Evolutionary conservation across 2,888 invertebrate genomes (phyloP), one percentile per base, ranked within the genome.

Genomic region (Zaprionus bogoriensis): DNA sequence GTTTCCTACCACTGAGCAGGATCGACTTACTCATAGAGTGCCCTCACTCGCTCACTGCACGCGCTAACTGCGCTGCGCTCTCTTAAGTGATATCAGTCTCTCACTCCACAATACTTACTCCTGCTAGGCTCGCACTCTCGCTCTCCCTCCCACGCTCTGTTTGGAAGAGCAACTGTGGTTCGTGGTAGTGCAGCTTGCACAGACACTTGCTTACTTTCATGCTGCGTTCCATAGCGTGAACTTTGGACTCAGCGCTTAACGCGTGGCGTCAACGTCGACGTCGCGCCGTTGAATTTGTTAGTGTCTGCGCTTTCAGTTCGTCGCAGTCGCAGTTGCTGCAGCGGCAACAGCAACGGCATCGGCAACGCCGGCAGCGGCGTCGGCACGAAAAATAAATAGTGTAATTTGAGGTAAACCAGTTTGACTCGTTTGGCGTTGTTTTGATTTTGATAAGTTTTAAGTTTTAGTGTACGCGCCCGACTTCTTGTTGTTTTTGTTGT

Each of bases 401-500:
- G 48, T 70, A 65, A 74, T 46, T 19, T 36, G 38, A 65, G 46
- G 42, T 66, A 77, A 80, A 80, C 79, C 79, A 47, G 79, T 80
- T 84, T 66, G 48, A 51, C 67, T 67, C 23, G 62, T 38, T 39
- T 51, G n/a, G 20, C 38, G 39, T 51, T 54, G 50, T 32, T 63
- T 48, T 47, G 60, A n/a, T 50, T 50, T 38, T 39, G 32, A 45
- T 46, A 46, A 7, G 6, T 23, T 38, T 38, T 44, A 5, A 57
- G 30, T 38, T 14, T 22, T 44, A 36, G 46, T 74, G 38, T n/a
- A 20, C 10, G 19, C 5, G 23, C 23, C 4, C 12, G 12, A 27
- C 12, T 36, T 54, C 36, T 22, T 25, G 27, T 39, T 60, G 17
- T 23, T 45, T 9, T 27, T 50, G 3, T 27, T 54, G 14, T 23